phyloP scores from a whole-genome alignment of 2,888 invertebrate species.

The Lithophane leautieri region DNA sequence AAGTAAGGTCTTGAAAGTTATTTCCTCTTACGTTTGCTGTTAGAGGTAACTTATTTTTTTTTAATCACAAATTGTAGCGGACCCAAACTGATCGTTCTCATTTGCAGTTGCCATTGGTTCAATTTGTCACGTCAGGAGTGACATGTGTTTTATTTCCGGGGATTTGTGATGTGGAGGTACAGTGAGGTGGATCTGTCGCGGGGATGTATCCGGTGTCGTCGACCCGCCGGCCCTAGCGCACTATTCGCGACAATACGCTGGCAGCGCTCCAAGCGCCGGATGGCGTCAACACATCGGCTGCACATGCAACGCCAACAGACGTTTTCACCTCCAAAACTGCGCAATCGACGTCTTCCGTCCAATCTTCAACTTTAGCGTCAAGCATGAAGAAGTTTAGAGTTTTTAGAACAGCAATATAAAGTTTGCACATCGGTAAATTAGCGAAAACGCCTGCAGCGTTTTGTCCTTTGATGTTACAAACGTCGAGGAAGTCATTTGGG shows the following conservation, averaged over 20 bases:
- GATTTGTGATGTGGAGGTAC: slow-evolving; percentile 29
- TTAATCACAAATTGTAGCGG: slow-evolving; percentile 35
- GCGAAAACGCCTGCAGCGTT: slow-evolving; percentile 71
- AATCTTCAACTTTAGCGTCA: slow-evolving; percentile 51
- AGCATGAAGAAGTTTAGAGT: slow-evolving; percentile 38
- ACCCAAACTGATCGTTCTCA: slow-evolving; percentile 37
- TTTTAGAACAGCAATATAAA: slow-evolving; percentile 56
- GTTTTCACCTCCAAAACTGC: slow-evolving; percentile 44
- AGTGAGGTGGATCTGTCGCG: slow-evolving; percentile 38
- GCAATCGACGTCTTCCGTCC: slow-evolving; percentile 30
- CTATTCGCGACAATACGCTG: slow-evolving; percentile 80
- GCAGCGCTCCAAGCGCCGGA: slow-evolving; percentile 83
- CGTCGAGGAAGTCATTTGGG: slow-evolving; percentile 73
- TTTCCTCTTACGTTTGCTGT: slow-evolving; percentile 28
- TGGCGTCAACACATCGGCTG: slow-evolving; percentile 72
- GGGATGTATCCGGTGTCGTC: slow-evolving; percentile 64
- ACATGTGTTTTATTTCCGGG: slow-evolving; percentile 34
- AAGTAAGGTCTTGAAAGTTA: slow-evolving; percentile 31
- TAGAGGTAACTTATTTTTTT: slow-evolving; percentile 23
- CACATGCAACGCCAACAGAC: slow-evolving; percentile 69
- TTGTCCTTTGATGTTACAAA: slow-evolving; percentile 73
- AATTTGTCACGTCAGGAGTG: slow-evolving; percentile 38
- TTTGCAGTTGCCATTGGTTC: slow-evolving; percentile 36
- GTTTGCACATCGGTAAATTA: slow-evolving; percentile 70
- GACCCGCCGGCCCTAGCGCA: slow-evolving; percentile 78